Evolutionary conservation across 2,797 vertebrate species (phyloP).

Genomic region (Valencia hispanica): DNA sequence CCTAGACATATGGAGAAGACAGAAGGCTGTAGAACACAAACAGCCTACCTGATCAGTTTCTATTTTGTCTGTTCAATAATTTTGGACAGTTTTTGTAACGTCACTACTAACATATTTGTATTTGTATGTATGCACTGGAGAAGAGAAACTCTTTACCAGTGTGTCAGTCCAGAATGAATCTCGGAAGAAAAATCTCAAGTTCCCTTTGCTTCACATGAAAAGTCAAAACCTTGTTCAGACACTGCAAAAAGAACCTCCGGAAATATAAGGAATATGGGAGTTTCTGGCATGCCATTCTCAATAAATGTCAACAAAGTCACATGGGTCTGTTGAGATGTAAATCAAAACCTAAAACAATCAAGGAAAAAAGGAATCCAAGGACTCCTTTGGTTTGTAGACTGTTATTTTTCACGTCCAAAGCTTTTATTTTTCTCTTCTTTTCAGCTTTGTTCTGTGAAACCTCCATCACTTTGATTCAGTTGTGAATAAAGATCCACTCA

Average conservation of each 20-base stretch:
- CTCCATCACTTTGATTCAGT: constrained; percentile 38
- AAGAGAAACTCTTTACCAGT: constrained; percentile 17
- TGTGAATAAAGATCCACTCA: constrained; percentile 38
- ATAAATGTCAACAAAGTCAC: constrained; percentile 63
- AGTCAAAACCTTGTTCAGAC: constrained; percentile 59
- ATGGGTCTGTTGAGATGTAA: constrained; percentile 43
- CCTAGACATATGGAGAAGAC: neutral
- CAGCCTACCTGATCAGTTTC: neutral
- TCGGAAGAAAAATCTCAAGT: constrained; percentile 31
- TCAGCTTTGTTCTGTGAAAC: constrained; percentile 40
- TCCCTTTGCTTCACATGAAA: constrained; percentile 39
- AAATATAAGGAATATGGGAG: constrained; percentile 28
- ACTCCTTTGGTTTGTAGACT: constrained; percentile 11
- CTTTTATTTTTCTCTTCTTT: constrained; percentile 43
- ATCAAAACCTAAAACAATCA: constrained; percentile 37
- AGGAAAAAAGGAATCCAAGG: constrained; percentile 4
- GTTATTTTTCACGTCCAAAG: constrained; percentile 36
- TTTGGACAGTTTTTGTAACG: neutral
- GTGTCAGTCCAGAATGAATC: constrained; percentile 12
- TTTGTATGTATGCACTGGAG: neutral
- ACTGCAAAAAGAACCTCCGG: constrained; percentile 44
- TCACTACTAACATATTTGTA: constrained; percentile 22
- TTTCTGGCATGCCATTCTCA: constrained; percentile 47
- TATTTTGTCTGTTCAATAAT: neutral
- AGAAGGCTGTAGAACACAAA: neutral